Evolutionary conservation across 2,113 vertebrate species (phyloP).

Genomic region (Rhinichthys klamathensis): DNA sequence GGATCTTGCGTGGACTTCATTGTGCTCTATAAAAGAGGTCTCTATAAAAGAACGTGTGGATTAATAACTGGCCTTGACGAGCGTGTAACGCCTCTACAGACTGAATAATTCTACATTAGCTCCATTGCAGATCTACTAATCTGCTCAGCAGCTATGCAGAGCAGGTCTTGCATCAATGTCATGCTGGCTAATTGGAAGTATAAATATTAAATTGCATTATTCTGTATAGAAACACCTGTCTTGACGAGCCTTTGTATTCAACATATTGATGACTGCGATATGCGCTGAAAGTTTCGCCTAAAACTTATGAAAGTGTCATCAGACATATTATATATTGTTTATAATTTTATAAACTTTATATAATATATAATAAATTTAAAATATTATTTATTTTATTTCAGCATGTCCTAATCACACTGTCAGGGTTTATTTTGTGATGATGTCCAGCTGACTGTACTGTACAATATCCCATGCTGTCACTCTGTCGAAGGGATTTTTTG

Average conservation of each 20-base stretch:
- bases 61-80: slow-evolving; percentile 44
- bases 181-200: slow-evolving; percentile 51
- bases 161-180: slow-evolving; percentile 25
- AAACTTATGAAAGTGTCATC: background rate
- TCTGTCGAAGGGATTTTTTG: background rate
- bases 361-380: too few relatives aligned
- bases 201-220: slow-evolving; percentile 55
- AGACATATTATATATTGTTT: background rate
- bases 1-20: slow-evolving; percentile 8
- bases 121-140: slow-evolving; percentile 50
- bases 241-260: slow-evolving; percentile 22
- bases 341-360: too few relatives aligned
- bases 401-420: background rate
- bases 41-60: slow-evolving; percentile 30
- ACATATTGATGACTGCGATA: background rate
- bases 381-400: too few relatives aligned
- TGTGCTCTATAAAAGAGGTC: slow-evolving; percentile 14
- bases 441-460: background rate
- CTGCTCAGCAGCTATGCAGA: slow-evolving; percentile 40
- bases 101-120: slow-evolving; percentile 57
- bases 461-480: background rate
- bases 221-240: slow-evolving; percentile 11
- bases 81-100: slow-evolving; percentile 36
- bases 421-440: background rate
- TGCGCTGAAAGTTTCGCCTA: background rate